Evolutionary conservation across 64 coral and sea anemone species (phyloP).

Genomic region (Platygyra sinensis): DNA sequence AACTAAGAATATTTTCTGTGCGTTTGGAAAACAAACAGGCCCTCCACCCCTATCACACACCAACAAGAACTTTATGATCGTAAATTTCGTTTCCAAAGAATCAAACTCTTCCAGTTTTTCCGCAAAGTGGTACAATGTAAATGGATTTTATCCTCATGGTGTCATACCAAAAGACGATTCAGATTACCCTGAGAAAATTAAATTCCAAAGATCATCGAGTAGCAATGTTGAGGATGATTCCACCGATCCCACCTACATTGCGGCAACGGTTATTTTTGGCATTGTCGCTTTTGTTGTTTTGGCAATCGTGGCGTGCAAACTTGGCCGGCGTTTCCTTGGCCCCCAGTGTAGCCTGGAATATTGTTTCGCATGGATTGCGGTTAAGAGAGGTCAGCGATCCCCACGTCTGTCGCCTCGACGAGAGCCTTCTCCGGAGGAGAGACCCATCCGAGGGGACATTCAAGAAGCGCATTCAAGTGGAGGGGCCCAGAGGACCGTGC

Average conservation of each 20-base stretch:
- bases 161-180: constrained; percentile 6
- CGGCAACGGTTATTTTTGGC: background rate
- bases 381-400: background rate
- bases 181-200: background rate
- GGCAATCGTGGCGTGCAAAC: background rate
- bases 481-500: background rate
- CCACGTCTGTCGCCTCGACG: background rate
- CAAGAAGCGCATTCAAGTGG: background rate
- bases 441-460: background rate
- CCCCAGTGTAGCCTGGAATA: background rate
- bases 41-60: background rate
- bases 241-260: background rate
- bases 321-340: constrained; percentile 3
- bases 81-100: background rate
- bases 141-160: constrained; percentile 3
- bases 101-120: background rate
- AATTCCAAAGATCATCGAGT: background rate
- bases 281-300: constrained; percentile 7
- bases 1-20: background rate
- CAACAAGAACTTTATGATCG: constrained; percentile 1
- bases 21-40: constrained; percentile 8
- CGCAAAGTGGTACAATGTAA: constrained; percentile 24
- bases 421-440: background rate
- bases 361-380: constrained; percentile 11
- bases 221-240: background rate